These are phyloP conservation scores for Leptopilina clavipes DNA, from an alignment of 1,140 invertebrate species.

Conservation along the genomic window DNA sequence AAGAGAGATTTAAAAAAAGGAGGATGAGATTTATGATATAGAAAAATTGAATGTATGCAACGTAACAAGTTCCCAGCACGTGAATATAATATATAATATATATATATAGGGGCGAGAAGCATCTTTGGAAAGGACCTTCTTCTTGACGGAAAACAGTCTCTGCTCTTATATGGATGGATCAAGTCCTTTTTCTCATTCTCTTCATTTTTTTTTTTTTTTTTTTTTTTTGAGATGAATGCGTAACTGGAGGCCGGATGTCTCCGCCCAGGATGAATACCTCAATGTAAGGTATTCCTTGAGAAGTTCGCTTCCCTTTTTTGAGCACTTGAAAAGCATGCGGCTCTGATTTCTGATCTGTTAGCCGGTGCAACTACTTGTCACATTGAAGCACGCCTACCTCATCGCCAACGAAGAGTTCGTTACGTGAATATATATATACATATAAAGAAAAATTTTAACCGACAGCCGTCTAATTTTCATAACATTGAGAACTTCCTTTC, in stretches of 20 bases:
- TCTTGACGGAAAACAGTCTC: conserved; percentile 18
- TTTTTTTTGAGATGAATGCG: conserved; percentile 60
- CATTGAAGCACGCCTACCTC: conserved; percentile 50
- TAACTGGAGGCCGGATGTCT: conserved; percentile 74
- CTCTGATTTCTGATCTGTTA: conserved; percentile 74
- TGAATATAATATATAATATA: too few species aligned
- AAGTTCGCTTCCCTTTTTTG: conserved; percentile 60
- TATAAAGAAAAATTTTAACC: conserved; percentile 37
- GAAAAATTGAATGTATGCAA: background rate
- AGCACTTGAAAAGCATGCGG: conserved; percentile 56
- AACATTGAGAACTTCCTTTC: conserved; percentile 68
- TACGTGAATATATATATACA: conserved; percentile 46
- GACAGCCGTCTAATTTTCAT: conserved; percentile 67
- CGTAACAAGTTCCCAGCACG: conserved; percentile 20
- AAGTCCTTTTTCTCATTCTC: conserved; percentile 22
- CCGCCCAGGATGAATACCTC: conserved; percentile 72
- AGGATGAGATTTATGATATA: too few species aligned
- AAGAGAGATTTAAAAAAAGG: too few species aligned
- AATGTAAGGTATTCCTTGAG: conserved; percentile 61
- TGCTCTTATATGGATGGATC: background rate
- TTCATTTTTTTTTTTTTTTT: background rate
- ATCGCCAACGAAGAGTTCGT: conserved; percentile 61
- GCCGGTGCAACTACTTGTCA: conserved; percentile 72
- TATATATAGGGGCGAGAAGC: background rate
- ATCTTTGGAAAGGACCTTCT: background rate